phyloP scores from a whole-genome alignment of 37 sponge, comb jelly and placozoan species.

The Beroe ovata region DNA sequence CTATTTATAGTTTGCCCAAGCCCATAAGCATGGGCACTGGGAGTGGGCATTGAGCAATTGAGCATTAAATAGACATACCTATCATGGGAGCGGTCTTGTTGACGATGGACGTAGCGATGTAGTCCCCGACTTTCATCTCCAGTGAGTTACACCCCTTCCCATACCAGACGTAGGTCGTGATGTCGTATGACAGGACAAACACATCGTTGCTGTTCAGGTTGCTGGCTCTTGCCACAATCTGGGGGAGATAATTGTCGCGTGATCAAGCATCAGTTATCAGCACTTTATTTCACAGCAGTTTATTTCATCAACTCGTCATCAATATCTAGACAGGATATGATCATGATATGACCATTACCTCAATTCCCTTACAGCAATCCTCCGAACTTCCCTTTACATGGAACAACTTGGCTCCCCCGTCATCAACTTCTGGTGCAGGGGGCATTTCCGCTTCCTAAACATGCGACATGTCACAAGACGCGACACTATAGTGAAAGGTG shows the following conservation, averaged over 20 bases:
- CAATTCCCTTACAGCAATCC: constrained; percentile 43
- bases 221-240: constrained; percentile 37
- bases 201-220: constrained; percentile 68
- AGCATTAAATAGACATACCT: neutral
- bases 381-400: constrained; percentile 41
- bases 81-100: constrained; percentile 64
- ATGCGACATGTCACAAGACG: too few relatives aligned
- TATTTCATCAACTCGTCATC: too few relatives aligned
- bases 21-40: too few relatives aligned
- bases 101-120: constrained; percentile 61
- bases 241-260: too few relatives aligned
- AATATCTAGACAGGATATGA: too few relatives aligned
- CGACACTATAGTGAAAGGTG: too few relatives aligned
- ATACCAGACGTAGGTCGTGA: constrained; percentile 85
- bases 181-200: constrained; percentile 56
- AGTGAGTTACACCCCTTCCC: constrained; percentile 70
- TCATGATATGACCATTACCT: too few relatives aligned
- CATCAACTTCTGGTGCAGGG: neutral
- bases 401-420: neutral
- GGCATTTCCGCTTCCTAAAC: neutral
- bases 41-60: too few relatives aligned
- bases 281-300: too few relatives aligned
- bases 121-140: constrained; percentile 67
- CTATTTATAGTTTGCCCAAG: too few relatives aligned
- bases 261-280: too few relatives aligned